phyloP scores from a whole-genome alignment of 2,797 vertebrate species.

The Rhinichthys osculus region DNA sequence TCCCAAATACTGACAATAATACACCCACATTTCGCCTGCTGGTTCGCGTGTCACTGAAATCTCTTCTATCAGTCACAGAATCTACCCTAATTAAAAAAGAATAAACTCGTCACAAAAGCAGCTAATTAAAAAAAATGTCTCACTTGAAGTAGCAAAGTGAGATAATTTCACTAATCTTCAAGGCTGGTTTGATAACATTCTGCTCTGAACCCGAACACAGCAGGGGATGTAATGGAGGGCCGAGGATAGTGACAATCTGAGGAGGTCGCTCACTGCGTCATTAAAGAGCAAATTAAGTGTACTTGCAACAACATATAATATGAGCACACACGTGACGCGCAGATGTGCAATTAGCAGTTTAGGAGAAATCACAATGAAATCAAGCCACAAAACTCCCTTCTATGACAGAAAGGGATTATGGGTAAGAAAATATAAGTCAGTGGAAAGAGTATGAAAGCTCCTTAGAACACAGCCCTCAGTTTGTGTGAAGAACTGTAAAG shows the following conservation, averaged over 20 bases:
- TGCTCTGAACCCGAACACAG: conserved; percentile 20
- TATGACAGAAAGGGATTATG: not conserved
- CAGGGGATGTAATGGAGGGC: conserved; percentile 23
- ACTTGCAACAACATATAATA: conserved; percentile 25
- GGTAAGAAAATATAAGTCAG: conserved; percentile 3
- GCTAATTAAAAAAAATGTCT: conserved; percentile 39
- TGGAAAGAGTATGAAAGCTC: not conserved
- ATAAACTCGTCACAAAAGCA: conserved; percentile 35
- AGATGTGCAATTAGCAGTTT: conserved; percentile 14
- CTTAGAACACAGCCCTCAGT: not conserved
- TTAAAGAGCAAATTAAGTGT: conserved; percentile 54
- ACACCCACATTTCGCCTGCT: conserved; percentile 11
- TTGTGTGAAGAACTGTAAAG: not conserved
- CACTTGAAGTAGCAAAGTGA: conserved; percentile 31
- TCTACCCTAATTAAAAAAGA: conserved; percentile 29
- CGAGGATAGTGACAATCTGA: conserved; percentile 42
- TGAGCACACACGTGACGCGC: not conserved
- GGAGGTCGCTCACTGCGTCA: conserved; percentile 42
- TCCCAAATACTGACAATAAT: conserved; percentile 10
- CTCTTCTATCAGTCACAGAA: conserved; percentile 31
- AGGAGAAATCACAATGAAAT: not conserved
- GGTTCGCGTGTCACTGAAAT: not conserved
- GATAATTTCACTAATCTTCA: conserved; percentile 41
- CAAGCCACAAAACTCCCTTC: not conserved
- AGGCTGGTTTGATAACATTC: conserved; percentile 34